Evolutionary conservation across 30 jellyfish, hydroid and myxozoan genomes (phyloP), one percentile per base, ranked within the genome.

Genomic region (Aurelia aurita complex sp. Pacific): DNA sequence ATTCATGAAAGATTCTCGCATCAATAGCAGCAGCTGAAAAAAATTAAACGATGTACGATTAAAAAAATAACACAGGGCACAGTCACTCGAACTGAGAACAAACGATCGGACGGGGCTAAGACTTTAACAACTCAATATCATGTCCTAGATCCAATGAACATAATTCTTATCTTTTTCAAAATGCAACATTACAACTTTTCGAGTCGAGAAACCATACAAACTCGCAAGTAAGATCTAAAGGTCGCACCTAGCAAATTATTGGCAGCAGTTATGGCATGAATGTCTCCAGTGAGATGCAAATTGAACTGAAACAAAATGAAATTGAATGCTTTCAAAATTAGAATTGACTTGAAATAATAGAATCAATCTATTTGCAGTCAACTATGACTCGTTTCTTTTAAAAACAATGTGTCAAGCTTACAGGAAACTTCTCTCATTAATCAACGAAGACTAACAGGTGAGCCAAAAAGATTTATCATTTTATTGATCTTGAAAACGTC

Each of bases 191-290:
- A 36, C 33, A 38, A 42, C 67, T 43, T 3, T 43, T 43, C 54
- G 11, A 46, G 11, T 3, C 1, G 23, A 32, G 10, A 53, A 59
- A 9, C 76, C 33, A 32, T 13, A 2, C 29, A 2, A 51, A 32
- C 69, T 1, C 2, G 9, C 65, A 77, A 35, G 46, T 61, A 59
- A 8, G 57, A 77, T 7, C 40, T 54, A 10, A 79, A 43, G 9
- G 42, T 32, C 85, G 18, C 80, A 92, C 98, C 98, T 23, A 88
- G 74, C 16, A 92, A 86, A 70, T 92, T 92, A 64, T 92, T 92
- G 14, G 98, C 98, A 8, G 98, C 98, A 4, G 98, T 92, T 46
- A 92, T 92, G 4, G 98, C 98, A 71, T 92, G 98, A 54, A 92
- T 92, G 60, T 92, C 98, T 16, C 98, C 98, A 46, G 98, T 92